Conservation (phyloP, 2,888 invertebrate species). For the Steromphala cineraria region DNA sequence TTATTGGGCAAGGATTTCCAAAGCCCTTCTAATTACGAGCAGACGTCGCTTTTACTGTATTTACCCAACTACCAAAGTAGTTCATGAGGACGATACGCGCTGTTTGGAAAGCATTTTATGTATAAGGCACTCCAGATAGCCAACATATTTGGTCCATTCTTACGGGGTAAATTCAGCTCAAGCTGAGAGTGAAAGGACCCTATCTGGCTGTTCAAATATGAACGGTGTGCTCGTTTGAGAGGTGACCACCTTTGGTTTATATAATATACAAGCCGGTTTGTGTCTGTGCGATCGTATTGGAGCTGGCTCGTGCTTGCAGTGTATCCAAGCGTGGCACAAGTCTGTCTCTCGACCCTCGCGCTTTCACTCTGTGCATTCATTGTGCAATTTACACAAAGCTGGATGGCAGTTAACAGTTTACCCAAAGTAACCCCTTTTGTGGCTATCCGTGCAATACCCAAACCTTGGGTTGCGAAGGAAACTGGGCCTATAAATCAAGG, state of each 20-base stretch:
- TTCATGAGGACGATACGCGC: neutral
- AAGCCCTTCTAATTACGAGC: neutral
- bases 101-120: neutral
- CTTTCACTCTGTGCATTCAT: conserved; percentile 18
- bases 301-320: neutral
- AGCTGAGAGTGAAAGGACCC: neutral
- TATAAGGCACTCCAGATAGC: neutral
- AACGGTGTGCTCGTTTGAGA: neutral
- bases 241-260: neutral
- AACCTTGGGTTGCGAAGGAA: neutral
- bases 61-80: neutral
- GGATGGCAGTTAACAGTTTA: neutral
- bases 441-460: neutral
- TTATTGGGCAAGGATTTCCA: too few relatives aligned
- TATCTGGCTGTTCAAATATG: neutral
- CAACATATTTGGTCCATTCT: neutral
- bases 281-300: neutral
- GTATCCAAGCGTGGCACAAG: neutral
- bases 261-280: neutral
- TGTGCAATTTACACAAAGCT: neutral
- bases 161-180: neutral
- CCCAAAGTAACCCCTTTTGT: neutral
- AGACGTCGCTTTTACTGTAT: neutral
- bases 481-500: conserved; percentile 4
- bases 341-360: neutral